phyloP scores from a whole-genome alignment of 2,888 invertebrate species.

The Scaptodrosophila latifasciaeformis region DNA sequence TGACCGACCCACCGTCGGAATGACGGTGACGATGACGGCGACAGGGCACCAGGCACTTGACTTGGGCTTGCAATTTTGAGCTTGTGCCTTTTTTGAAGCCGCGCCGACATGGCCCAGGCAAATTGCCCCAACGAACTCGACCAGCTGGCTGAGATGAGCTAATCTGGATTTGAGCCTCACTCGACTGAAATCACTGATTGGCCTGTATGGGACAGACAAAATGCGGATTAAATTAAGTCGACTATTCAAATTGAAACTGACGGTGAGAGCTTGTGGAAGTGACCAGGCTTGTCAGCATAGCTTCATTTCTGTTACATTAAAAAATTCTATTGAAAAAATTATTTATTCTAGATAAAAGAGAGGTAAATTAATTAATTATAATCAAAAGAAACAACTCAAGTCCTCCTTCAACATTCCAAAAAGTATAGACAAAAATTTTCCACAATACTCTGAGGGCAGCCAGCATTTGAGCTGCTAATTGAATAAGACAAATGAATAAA shows the following conservation, averaged over 20 bases:
- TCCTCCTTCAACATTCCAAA: neutral
- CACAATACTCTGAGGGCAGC: slow-evolving; percentile 13
- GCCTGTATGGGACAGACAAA: slow-evolving; percentile 14
- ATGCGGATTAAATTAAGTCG: slow-evolving; percentile 63
- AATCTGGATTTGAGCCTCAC: slow-evolving; percentile 3
- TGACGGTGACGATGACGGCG: neutral
- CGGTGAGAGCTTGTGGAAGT: slow-evolving; percentile 25
- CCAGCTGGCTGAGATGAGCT: neutral
- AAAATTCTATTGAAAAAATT: too few relatives aligned
- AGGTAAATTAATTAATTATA: too few relatives aligned
- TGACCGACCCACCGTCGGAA: neutral
- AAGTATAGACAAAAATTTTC: neutral
- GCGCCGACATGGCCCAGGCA: slow-evolving; percentile 48
- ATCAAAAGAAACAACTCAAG: too few relatives aligned
- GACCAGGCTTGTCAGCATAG: slow-evolving; percentile 32
- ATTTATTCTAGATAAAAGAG: too few relatives aligned
- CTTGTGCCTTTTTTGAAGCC: slow-evolving; percentile 51
- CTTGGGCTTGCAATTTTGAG: slow-evolving; percentile 32
- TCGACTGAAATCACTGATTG: slow-evolving; percentile 10
- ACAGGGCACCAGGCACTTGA: slow-evolving; percentile 51
- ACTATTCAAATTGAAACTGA: slow-evolving; percentile 68
- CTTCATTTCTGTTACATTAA: too few relatives aligned
- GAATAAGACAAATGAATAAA: slow-evolving; percentile 52
- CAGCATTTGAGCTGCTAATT: slow-evolving; percentile 49
- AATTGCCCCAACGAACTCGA: slow-evolving; percentile 42